Evolutionary conservation across 2,113 vertebrate species (phyloP).

Genomic region (Todiramphus chloris): DNA sequence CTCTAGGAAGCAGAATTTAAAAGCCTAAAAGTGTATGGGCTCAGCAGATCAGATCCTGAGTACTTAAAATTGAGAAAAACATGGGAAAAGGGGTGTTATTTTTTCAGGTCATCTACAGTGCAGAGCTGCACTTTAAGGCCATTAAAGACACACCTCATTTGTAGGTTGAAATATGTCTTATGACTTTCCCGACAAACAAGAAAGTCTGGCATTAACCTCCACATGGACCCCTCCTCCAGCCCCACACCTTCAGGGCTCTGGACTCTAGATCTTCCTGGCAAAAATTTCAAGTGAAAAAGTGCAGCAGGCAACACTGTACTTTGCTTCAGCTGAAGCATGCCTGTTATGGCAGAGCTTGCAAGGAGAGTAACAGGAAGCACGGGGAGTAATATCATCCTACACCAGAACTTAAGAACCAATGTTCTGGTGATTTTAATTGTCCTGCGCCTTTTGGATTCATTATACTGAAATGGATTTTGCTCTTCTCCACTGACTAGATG

Average conservation of each 20-base stretch:
- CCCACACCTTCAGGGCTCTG: background rate
- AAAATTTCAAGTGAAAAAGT: background rate
- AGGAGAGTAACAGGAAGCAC: background rate
- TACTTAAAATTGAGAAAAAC: background rate
- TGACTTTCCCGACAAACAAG: background rate
- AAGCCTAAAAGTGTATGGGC: background rate
- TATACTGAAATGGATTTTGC: background rate
- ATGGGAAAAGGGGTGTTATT: background rate
- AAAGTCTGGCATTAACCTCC: background rate
- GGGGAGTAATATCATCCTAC: background rate
- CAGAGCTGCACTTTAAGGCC: background rate
- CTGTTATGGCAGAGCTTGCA: background rate
- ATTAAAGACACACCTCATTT: background rate
- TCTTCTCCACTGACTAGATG: background rate
- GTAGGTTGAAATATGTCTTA: background rate
- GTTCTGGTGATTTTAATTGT: background rate
- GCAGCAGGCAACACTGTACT: background rate
- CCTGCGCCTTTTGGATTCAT: background rate
- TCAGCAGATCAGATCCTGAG: background rate
- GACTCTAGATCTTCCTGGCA: background rate
- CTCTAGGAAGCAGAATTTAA: background rate
- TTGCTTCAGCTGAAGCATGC: background rate
- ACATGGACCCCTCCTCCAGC: background rate
- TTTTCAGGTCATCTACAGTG: background rate
- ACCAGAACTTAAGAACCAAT: background rate